Percentiles rank a stretch among this genome's conserved stretches.
These are phyloP conservation scores for Arvicanthis niloticus DNA, from an alignment of 2,113 vertebrate genomes.

Conservation along the genomic window DNA sequence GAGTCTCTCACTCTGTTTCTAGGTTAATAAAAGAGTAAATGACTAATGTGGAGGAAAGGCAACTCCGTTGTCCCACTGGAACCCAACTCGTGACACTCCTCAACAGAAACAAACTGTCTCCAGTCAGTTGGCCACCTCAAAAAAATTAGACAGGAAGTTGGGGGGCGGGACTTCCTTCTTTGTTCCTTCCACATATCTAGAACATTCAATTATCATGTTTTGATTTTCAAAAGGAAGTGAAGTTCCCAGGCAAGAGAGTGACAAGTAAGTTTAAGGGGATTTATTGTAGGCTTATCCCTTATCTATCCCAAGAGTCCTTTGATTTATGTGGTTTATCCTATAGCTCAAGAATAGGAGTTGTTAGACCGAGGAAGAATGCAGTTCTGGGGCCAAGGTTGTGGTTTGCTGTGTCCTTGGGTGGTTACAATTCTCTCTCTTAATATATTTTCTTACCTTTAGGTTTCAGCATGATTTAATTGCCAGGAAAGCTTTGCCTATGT, in stretches of 20 bases:
- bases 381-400: conserved; percentile 82
- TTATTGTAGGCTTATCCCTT: conserved; percentile 84
- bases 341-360: conserved; percentile 81
- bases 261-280: conserved; percentile 85
- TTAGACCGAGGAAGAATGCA: conserved; percentile 83
- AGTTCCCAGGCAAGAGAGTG: conserved; percentile 84
- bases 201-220: conserved; percentile 68
- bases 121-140: conserved; percentile 65
- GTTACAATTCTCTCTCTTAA: conserved; percentile 82
- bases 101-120: conserved; percentile 70
- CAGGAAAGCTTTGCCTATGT: conserved; percentile 81
- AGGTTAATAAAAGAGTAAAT: conserved; percentile 13
- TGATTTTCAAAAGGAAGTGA: conserved; percentile 83
- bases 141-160: conserved; percentile 76
- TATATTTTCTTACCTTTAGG: conserved; percentile 86
- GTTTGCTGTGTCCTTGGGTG: conserved; percentile 86
- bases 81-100: background rate
- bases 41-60: conserved; percentile 2
- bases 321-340: conserved; percentile 87
- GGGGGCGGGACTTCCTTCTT: conserved; percentile 77
- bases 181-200: conserved; percentile 63
- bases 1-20: background rate
- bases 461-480: conserved; percentile 86
- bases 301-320: conserved; percentile 85
- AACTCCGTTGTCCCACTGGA: conserved; percentile 48